These are phyloP conservation scores for Chloebia gouldiae DNA, from an alignment of 2,113 vertebrate genomes.

Conservation along the genomic window DNA sequence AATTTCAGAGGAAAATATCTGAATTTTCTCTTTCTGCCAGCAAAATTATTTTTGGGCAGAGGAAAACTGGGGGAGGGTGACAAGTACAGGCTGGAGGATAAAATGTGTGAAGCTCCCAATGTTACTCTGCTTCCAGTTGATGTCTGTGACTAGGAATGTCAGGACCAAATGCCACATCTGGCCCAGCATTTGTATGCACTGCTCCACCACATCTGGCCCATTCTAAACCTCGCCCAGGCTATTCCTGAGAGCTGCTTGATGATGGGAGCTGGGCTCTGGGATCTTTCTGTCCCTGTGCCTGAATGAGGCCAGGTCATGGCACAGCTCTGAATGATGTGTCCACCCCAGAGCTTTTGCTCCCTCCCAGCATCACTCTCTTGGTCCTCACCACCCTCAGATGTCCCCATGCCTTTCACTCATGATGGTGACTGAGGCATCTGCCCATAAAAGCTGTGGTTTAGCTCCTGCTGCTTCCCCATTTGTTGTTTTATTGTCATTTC, in stretches of 20 bases:
- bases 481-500: constrained; percentile 66
- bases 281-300: neutral
- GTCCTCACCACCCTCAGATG: neutral
- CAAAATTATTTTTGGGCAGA: neutral
- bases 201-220: fast-evolving
- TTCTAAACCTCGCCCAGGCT: neutral
- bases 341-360: neutral
- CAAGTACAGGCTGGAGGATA: neutral
- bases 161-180: neutral
- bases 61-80: neutral
- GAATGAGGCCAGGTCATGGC: fast-evolving
- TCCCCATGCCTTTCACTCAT: neutral
- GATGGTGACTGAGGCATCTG: neutral
- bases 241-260: neutral
- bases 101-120: neutral
- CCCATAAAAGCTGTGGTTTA: constrained; percentile 48
- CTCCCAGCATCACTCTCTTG: neutral
- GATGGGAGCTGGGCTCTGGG: neutral
- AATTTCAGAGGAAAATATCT: neutral
- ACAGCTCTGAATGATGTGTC: neutral
- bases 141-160: neutral
- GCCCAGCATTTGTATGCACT: neutral
- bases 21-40: neutral
- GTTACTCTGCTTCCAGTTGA: neutral
- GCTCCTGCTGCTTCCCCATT: constrained; percentile 50